Percentiles rank a stretch among this genome's conserved stretches.
These are phyloP conservation scores for Macquaria australasica DNA, from an alignment of 2,113 vertebrate species.

Conservation along the genomic window DNA sequence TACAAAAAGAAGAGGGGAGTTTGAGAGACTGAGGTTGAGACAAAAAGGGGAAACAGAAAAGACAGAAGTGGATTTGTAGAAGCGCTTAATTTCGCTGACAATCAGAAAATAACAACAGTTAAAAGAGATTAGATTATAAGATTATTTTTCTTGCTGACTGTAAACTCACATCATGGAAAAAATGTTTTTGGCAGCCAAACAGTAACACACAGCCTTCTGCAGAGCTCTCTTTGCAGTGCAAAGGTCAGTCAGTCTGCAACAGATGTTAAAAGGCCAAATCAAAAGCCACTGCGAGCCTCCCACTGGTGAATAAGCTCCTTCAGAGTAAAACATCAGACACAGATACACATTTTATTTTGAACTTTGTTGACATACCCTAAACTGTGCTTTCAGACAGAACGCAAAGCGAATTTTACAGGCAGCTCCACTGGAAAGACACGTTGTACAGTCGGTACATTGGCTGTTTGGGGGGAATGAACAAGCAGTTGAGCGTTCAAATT, in stretches of 20 bases:
- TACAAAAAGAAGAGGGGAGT: slow-evolving; percentile 36
- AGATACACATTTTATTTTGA: not conserved
- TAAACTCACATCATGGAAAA: slow-evolving; percentile 1
- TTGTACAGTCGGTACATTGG: not conserved
- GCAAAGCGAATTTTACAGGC: not conserved
- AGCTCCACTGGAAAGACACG: not conserved
- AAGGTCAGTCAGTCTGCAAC: slow-evolving; percentile 60
- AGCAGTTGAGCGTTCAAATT: not conserved
- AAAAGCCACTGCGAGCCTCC: slow-evolving; percentile 47
- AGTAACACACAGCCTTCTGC: slow-evolving; percentile 22
- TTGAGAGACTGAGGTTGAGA: slow-evolving; percentile 5
- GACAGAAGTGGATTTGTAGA: not conserved
- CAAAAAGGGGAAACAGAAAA: slow-evolving; percentile 30
- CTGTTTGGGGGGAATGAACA: not conserved
- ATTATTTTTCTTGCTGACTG: not conserved
- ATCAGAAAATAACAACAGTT: not conserved
- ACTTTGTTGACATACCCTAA: not conserved
- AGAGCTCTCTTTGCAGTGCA: slow-evolving; percentile 26
- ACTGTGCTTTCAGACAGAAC: not conserved
- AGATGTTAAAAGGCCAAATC: slow-evolving; percentile 69
- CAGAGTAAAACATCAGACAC: not conserved
- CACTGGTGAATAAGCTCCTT: slow-evolving; percentile 40
- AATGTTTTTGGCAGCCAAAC: slow-evolving; percentile 14
- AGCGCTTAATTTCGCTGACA: not conserved
- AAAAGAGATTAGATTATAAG: no score